phyloP scores from a whole-genome alignment of 2,797 vertebrate species.

The Peromyscus melanophrys region DNA sequence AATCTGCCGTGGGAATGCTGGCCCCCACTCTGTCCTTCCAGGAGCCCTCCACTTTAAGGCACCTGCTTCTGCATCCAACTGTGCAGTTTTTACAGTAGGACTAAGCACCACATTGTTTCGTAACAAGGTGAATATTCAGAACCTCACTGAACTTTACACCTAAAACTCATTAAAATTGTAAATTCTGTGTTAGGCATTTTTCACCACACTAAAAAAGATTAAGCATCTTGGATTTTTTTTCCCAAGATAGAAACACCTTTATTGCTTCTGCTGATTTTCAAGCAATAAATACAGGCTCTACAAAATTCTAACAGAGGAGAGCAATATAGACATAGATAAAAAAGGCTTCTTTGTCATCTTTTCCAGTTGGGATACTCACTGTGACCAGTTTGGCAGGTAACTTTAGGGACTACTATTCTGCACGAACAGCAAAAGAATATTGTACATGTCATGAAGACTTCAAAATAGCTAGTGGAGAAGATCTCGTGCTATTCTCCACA shows the following conservation, averaged over 20 bases:
- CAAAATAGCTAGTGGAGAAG: neutral
- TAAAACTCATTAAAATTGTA: conserved; percentile 8
- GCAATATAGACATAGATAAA: conserved; percentile 54
- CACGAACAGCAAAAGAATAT: conserved; percentile 34
- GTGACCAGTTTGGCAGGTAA: neutral
- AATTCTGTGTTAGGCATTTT: conserved; percentile 51
- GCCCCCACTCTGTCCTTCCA: neutral
- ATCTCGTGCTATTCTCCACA: neutral
- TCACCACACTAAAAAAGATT: conserved; percentile 77
- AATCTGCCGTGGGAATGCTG: neutral
- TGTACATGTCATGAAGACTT: neutral
- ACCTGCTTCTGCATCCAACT: conserved; percentile 79
- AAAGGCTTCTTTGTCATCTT: conserved; percentile 22
- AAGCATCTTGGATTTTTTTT: conserved; percentile 59
- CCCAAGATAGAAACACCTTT: conserved; percentile 49
- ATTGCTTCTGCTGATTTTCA: conserved; percentile 63
- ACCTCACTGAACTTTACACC: neutral
- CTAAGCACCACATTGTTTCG: conserved; percentile 56
- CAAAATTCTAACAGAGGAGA: conserved; percentile 44
- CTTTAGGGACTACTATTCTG: neutral
- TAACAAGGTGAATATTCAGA: neutral
- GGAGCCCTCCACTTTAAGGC: conserved; percentile 83
- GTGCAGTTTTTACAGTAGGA: conserved; percentile 84
- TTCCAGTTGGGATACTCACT: neutral
- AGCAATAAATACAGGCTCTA: conserved; percentile 50